Conservation (phyloP, 2,888 invertebrate species). For the Laspeyria flexula region DNA sequence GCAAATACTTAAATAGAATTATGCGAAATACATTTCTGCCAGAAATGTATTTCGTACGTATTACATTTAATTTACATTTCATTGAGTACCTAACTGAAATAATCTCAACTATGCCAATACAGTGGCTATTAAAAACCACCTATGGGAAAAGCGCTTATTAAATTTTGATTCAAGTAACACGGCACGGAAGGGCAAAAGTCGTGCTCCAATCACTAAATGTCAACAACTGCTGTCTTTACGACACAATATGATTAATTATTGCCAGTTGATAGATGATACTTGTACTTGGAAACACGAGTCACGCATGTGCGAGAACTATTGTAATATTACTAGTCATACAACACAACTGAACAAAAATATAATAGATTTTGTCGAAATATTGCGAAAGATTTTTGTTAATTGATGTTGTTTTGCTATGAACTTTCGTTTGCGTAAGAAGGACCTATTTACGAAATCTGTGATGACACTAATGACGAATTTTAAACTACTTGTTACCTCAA, state of each 20-base stretch:
- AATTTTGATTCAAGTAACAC: neutral
- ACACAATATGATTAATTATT: slow-evolving; percentile 50
- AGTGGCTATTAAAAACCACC: neutral
- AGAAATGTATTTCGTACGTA: too few species aligned
- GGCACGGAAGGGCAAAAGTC: slow-evolving; percentile 1
- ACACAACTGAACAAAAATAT: neutral
- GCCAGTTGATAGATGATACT: slow-evolving; percentile 42
- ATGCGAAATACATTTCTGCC: too few species aligned
- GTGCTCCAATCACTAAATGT: slow-evolving; percentile 1
- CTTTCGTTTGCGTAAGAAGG: slow-evolving; percentile 1
- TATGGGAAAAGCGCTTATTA: neutral
- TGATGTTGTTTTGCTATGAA: neutral
- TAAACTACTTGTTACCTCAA: too few species aligned
- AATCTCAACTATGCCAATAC: too few species aligned
- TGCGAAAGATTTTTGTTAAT: slow-evolving; percentile 6
- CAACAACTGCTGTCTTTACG: slow-evolving; percentile 9
- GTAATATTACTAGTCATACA: slow-evolving; percentile 3
- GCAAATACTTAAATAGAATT: too few species aligned
- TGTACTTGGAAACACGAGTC: slow-evolving; percentile 30
- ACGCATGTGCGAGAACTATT: slow-evolving; percentile 26
- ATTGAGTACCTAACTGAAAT: too few species aligned
- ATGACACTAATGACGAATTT: neutral
- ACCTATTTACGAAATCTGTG: neutral
- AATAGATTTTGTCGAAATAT: slow-evolving; percentile 6
- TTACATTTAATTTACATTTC: too few species aligned